Conservation (phyloP, 2,113 vertebrate genomes). For the Corythornis vintsioides region DNA sequence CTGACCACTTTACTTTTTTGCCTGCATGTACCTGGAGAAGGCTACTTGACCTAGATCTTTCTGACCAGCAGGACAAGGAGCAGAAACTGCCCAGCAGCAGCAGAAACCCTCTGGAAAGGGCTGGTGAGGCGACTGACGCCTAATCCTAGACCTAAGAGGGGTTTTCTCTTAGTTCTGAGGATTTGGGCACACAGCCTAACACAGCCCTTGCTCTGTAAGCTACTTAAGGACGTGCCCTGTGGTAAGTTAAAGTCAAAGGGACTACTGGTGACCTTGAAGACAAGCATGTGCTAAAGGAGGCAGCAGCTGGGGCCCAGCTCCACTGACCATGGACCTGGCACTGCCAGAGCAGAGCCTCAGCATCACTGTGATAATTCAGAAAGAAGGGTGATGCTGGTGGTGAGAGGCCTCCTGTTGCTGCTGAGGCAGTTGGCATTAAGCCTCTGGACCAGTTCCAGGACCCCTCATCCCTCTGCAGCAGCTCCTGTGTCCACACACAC, state of each 20-base stretch:
- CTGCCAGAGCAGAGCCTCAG: rapidly evolving
- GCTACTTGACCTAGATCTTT: background rate
- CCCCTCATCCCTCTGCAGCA: background rate
- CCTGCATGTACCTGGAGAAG: background rate
- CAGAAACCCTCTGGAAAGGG: background rate
- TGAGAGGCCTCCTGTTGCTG: background rate
- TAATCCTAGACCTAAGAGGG: background rate
- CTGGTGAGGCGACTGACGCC: background rate
- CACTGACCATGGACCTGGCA: background rate
- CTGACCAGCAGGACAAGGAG: background rate
- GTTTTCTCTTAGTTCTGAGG: background rate
- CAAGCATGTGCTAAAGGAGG: background rate
- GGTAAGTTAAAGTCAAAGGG: background rate
- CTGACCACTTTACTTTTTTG: background rate
- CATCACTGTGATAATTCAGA: rapidly evolving
- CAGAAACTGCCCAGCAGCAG: background rate
- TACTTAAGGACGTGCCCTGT: background rate
- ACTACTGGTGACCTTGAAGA: background rate
- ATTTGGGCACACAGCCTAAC: background rate
- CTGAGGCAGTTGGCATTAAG: background rate
- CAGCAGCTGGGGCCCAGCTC: background rate
- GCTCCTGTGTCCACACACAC: rapidly evolving
- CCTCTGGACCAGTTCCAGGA: background rate
- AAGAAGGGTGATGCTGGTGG: background rate
- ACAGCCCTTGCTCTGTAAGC: background rate